Percentiles rank a stretch among this genome's conserved stretches.
These are phyloP conservation scores for Sternarchorhynchus goeldii DNA, from an alignment of 2,797 vertebrate genomes.

Conservation along the genomic window DNA sequence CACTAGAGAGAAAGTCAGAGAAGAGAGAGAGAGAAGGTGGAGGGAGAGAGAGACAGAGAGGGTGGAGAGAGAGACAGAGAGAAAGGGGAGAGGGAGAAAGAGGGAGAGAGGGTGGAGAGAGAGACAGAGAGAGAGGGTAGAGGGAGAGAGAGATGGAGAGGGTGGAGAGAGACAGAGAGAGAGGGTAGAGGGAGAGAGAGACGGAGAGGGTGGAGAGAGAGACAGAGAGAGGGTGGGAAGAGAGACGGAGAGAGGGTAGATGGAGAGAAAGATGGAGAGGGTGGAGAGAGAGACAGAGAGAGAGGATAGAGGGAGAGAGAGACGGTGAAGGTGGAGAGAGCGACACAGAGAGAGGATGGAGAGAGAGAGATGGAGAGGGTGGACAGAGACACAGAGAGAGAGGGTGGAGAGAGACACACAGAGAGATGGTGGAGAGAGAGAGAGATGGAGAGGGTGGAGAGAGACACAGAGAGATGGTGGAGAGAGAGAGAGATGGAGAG, in stretches of 20 bases:
- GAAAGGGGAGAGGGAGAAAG: no score
- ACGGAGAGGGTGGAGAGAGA: no score
- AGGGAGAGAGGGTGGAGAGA: neutral
- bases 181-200: no score
- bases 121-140: no score
- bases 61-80: no score
- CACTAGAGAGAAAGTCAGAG: neutral
- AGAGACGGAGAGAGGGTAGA: no score
- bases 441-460: neutral
- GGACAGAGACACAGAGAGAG: neutral
- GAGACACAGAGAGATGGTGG: neutral
- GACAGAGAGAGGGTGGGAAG: no score
- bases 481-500: neutral
- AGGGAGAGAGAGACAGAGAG: conserved; percentile 22
- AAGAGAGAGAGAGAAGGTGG: neutral
- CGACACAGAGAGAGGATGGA: neutral
- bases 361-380: conserved; percentile 12
- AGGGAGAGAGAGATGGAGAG: no score
- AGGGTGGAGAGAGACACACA: conserved; percentile 5
- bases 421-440: neutral
- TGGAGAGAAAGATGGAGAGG: no score
- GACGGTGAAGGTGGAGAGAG: neutral
- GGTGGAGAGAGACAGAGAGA: no score
- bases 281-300: no score
- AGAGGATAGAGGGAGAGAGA: conserved; percentile 7